Conservation (phyloP, 2,888 invertebrate species). For the Allygus modestus region DNA sequence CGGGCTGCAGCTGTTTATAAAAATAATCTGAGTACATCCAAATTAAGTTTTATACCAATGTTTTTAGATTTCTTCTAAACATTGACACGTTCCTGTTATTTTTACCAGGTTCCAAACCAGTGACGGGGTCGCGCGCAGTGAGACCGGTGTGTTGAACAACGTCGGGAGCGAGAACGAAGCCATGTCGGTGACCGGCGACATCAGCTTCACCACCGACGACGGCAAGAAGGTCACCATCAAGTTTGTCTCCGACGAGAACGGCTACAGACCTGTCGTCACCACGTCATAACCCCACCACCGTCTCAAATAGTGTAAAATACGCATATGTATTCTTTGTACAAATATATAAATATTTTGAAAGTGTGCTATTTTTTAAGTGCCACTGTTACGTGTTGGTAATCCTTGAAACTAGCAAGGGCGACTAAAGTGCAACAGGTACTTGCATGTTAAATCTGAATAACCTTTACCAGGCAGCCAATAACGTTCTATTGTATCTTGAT, state of each 20-base stretch:
- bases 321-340: conserved; percentile 8
- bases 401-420: too few relatives aligned
- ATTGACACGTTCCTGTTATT: too few relatives aligned
- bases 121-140: conserved; percentile 77
- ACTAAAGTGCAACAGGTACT: too few relatives aligned
- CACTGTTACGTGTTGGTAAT: too few relatives aligned
- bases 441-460: too few relatives aligned
- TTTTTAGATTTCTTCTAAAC: too few relatives aligned
- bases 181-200: conserved; percentile 69
- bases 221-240: conserved; percentile 68
- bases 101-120: conserved; percentile 75
- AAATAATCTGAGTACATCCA: too few relatives aligned
- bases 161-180: conserved; percentile 67
- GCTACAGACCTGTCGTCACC: conserved; percentile 79
- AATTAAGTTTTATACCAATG: too few relatives aligned
- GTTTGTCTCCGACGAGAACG: conserved; percentile 70
- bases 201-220: conserved; percentile 69
- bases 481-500: too few relatives aligned
- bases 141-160: conserved; percentile 74
- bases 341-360: conserved; percentile 34
- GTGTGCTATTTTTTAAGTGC: too few relatives aligned
- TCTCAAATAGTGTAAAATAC: neutral
- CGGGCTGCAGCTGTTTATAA: too few relatives aligned
- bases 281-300: neutral
- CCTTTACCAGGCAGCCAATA: too few relatives aligned